These are phyloP conservation scores for Cactoblastis cactorum DNA, from an alignment of 2,888 invertebrate genomes.

Conservation along the genomic window DNA sequence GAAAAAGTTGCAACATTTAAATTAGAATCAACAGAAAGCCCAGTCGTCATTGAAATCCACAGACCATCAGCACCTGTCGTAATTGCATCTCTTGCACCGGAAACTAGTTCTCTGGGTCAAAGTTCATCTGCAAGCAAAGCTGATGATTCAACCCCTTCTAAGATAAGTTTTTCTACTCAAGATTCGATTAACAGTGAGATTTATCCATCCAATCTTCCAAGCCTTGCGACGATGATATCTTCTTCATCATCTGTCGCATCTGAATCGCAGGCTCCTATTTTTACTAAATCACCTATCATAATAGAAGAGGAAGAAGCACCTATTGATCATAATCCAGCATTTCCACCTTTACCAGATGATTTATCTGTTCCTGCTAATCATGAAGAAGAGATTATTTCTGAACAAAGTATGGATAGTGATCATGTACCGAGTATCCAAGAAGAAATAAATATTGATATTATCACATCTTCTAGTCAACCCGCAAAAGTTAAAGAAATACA, in stretches of 20 bases:
- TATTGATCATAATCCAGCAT: slow-evolving; percentile 68
- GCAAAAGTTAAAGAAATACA: slow-evolving; percentile 18
- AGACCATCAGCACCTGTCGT: slow-evolving; percentile 28
- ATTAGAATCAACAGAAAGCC: slow-evolving; percentile 35
- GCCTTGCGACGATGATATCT: slow-evolving; percentile 42
- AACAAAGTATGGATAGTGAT: slow-evolving; percentile 49
- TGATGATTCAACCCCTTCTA: slow-evolving; percentile 52
- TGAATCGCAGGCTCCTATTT: slow-evolving; percentile 35
- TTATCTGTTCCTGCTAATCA: slow-evolving; percentile 60
- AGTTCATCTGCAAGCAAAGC: slow-evolving; percentile 28
- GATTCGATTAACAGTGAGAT: slow-evolving; percentile 56
- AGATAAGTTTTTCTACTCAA: slow-evolving; percentile 60
- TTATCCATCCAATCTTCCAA: slow-evolving; percentile 49
- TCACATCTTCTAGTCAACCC: slow-evolving; percentile 33
- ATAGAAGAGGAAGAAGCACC: slow-evolving; percentile 62
- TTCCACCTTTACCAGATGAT: slow-evolving; percentile 70
- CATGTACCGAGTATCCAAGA: slow-evolving; percentile 42
- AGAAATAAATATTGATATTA: slow-evolving; percentile 32
- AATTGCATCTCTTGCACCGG: slow-evolving; percentile 33
- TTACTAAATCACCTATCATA: slow-evolving; percentile 46
- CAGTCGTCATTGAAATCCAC: slow-evolving; percentile 44
- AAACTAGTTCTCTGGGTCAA: slow-evolving; percentile 30
- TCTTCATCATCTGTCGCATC: slow-evolving; percentile 32
- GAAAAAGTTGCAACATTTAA: slow-evolving; percentile 42
- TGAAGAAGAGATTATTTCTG: slow-evolving; percentile 60